These are phyloP conservation scores for Sminthurides aquaticus DNA, from an alignment of 2,888 invertebrate species.

Conservation along the genomic window DNA sequence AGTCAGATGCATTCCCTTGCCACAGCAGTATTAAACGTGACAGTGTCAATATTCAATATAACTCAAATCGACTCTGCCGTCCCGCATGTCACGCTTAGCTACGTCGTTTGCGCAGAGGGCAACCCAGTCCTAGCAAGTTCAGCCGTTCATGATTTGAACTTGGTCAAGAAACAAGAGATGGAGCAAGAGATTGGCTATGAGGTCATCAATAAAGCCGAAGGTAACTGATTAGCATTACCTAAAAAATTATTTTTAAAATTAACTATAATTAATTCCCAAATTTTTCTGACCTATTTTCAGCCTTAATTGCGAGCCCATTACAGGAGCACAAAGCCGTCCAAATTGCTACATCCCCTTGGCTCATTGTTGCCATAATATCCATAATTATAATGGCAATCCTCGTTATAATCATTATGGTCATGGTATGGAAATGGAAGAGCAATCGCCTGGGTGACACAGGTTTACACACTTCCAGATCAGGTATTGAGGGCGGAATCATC, in stretches of 20 bases:
- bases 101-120: slow-evolving; percentile 41
- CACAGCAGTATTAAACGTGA: slow-evolving; percentile 39
- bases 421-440: slow-evolving; percentile 42
- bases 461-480: slow-evolving; percentile 28
- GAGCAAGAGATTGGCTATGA: slow-evolving; percentile 38
- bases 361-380: slow-evolving; percentile 35
- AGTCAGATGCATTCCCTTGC: slow-evolving; percentile 29
- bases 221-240: too few relatives aligned
- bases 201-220: slow-evolving; percentile 42
- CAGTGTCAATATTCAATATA: slow-evolving; percentile 38
- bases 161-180: slow-evolving; percentile 39
- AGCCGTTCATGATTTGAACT: slow-evolving; percentile 38
- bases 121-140: slow-evolving; percentile 37
- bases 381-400: slow-evolving; percentile 31
- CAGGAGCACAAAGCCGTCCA: slow-evolving; percentile 8
- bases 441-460: slow-evolving; percentile 33
- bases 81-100: slow-evolving; percentile 29
- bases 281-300: slow-evolving; percentile 7
- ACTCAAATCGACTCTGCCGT: slow-evolving; percentile 10
- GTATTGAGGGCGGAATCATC: slow-evolving; percentile 38
- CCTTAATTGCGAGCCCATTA: slow-evolving; percentile 20
- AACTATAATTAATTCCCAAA: slow-evolving; percentile 6
- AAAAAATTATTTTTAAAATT: background rate
- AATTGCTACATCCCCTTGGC: slow-evolving; percentile 34
- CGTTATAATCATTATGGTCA: slow-evolving; percentile 31